Conservation (phyloP, 2,113 vertebrate species). For the Phylloscopus trochiloides region DNA sequence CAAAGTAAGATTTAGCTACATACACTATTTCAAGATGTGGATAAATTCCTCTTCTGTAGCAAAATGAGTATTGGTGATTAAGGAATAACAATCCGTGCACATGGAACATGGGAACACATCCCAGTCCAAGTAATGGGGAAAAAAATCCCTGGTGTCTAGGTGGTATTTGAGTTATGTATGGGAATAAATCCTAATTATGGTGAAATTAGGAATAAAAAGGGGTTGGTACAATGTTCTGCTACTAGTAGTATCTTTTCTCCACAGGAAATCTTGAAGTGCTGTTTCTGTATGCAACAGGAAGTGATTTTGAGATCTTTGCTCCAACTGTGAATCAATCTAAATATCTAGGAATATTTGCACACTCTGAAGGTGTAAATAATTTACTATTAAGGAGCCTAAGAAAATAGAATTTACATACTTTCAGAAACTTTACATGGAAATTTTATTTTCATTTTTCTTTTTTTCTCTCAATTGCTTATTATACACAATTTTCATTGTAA, state of each 20-base stretch:
- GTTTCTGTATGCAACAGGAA: background rate
- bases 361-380: background rate
- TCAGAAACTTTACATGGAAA: slow-evolving; percentile 55
- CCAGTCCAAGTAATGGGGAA: background rate
- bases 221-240: background rate
- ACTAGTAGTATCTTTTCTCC: background rate
- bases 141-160: background rate
- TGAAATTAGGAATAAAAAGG: background rate
- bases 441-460: slow-evolving; percentile 61
- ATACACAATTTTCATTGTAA: slow-evolving; percentile 13
- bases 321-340: background rate
- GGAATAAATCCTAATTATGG: background rate
- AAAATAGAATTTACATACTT: background rate
- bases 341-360: background rate
- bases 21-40: background rate
- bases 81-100: background rate
- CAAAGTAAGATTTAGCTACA: background rate
- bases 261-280: background rate
- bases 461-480: slow-evolving; percentile 14
- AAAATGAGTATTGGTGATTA: background rate
- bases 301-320: background rate
- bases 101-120: background rate
- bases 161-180: background rate
- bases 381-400: background rate
- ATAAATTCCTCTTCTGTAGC: background rate